Percentiles rank a stretch among this genome's conserved stretches.
Evolutionary conservation across 2,113 vertebrate genomes (phyloP).

Genomic region (Gavia stellata): DNA sequence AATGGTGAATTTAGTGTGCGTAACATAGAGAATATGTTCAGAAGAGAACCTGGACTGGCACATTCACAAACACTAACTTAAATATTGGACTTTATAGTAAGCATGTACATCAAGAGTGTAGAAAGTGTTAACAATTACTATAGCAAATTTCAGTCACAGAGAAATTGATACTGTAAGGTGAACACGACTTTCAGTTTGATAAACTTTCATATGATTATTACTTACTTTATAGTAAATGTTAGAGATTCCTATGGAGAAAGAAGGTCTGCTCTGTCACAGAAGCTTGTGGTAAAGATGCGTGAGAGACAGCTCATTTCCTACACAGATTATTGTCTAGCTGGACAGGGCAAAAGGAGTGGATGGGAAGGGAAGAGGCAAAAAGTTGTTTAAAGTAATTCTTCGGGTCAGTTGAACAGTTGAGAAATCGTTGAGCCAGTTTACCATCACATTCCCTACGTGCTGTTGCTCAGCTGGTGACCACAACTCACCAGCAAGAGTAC

Average conservation of each 20-base stretch:
- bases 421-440: not conserved
- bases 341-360: not conserved
- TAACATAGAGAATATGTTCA: not conserved
- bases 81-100: not conserved
- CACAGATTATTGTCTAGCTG: not conserved
- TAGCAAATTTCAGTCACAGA: not conserved
- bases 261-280: not conserved
- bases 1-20: not conserved
- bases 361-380: not conserved
- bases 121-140: not conserved
- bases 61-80: not conserved
- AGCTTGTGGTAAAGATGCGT: not conserved
- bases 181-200: not conserved
- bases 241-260: not conserved
- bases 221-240: not conserved
- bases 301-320: not conserved
- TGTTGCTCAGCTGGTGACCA: not conserved
- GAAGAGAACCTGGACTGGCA: not conserved
- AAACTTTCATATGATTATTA: not conserved
- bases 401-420: not conserved
- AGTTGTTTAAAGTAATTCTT: not conserved
- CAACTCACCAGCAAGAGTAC: not conserved
- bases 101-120: not conserved
- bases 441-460: rapidly evolving
- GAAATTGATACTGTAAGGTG: not conserved